A percentile compares a stretch with the other conserved stretches of the same genome.
phyloP scores from a whole-genome alignment of 2,113 vertebrate species.

The Nyctibius bracteatus region DNA sequence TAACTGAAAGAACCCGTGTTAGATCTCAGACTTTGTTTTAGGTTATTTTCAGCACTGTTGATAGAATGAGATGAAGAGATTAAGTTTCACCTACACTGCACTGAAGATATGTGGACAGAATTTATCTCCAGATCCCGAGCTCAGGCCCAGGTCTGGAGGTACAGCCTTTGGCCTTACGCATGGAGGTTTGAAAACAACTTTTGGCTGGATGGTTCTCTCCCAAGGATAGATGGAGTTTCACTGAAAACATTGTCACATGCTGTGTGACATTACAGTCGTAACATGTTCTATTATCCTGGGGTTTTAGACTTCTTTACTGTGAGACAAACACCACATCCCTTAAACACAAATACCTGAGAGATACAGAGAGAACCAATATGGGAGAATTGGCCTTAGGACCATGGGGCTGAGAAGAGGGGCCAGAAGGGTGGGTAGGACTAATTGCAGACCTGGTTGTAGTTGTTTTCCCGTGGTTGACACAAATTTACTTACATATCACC shows the following conservation, averaged over 20 bases:
- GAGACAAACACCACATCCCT: neutral
- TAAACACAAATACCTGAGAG: neutral
- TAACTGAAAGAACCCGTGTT: neutral
- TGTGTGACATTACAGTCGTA: neutral
- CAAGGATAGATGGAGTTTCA: neutral
- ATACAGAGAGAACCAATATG: neutral
- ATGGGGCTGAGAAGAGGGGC: neutral
- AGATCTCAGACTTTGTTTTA: conserved; percentile 12
- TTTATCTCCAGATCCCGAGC: neutral
- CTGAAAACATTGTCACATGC: neutral
- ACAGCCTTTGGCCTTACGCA: accelerated
- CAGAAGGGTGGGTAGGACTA: neutral
- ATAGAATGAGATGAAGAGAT: conserved; percentile 40
- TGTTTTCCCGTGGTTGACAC: neutral
- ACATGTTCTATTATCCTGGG: neutral
- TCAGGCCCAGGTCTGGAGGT: neutral
- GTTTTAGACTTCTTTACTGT: neutral
- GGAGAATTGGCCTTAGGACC: neutral
- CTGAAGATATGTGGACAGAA: neutral
- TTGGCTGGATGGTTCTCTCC: neutral
- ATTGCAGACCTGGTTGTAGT: neutral
- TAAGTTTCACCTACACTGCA: neutral
- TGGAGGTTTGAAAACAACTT: neutral
- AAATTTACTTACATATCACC: neutral
- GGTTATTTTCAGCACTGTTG: neutral